Base-by-base conservation (phyloP, 1,140 invertebrate species). In the Caenorhabditis elegans region DNA sequence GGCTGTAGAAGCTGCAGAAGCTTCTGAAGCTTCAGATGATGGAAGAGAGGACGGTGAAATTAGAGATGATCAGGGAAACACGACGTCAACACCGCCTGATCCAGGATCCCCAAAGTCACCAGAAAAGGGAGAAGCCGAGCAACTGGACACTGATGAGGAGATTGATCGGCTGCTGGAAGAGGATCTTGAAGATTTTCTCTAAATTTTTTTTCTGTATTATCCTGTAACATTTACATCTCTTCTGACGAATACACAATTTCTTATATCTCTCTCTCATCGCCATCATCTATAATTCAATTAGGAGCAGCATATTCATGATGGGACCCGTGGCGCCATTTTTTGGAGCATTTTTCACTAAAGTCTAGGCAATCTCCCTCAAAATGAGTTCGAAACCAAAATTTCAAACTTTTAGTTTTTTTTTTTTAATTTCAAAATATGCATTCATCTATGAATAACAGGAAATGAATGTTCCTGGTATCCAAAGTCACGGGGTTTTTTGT, bases 391-490 rank as follows among this genome's bases (percentile, higher is more conserved):
- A n/a, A n/a, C n/a, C n/a, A n/a, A n/a, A n/a, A n/a, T n/a, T n/a
- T n/a, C n/a, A n/a, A n/a, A n/a, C n/a, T n/a, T n/a, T n/a, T n/a
- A n/a, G 11, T 48, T 53, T 15, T 6, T 13, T 17, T n/a, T 31
- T 31, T 60, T 34, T 8, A 17, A 0, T 3, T 17, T 17, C 31
- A 19, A 26, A 31, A 17, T 31, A 31, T 31, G 26, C 53, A 60
- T 13, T 60, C 53, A 60, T 60, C 53, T 28, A 17, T 60, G 53
- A 60, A 60, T 60, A 60, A 60, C 53, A 60, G 53, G 53, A 60
- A 60, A 60, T 60, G 53, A 60, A 60, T 60, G 53, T 60, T 60
- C 53, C 53, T 60, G 53, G 53, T 26, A 17, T n/a, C n/a, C 46
- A 17, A 3, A 22, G 28, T 17, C 53, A 60, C 53, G 13, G 15